Evolutionary conservation across 2,797 vertebrate genomes (phyloP).

Genomic region (Smutsia temminckii): DNA sequence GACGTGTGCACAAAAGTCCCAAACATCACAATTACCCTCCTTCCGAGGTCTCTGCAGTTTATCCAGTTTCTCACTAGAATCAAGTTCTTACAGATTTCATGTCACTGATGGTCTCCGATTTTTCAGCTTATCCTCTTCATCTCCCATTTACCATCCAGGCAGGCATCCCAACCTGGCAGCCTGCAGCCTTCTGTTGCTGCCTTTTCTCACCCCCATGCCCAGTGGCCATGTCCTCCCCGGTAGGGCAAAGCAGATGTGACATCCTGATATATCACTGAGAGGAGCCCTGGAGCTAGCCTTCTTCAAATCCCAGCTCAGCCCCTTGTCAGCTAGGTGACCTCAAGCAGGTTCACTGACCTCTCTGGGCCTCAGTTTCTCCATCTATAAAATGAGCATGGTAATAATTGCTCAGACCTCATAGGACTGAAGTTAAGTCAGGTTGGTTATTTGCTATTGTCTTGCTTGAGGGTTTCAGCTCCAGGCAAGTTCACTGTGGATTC

Average conservation of each 20-base stretch:
- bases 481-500: too few relatives aligned
- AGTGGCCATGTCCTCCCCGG: neutral
- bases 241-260: neutral
- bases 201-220: neutral
- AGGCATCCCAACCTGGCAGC: neutral
- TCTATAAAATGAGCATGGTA: neutral
- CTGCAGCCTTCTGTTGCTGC: neutral
- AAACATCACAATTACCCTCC: fast-evolving
- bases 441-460: too few relatives aligned
- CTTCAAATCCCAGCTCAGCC: neutral
- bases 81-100: neutral
- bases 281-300: neutral
- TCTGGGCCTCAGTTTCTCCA: neutral
- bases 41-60: neutral
- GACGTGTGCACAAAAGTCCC: neutral
- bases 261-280: fast-evolving
- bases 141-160: fast-evolving
- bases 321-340: neutral
- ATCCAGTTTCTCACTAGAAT: neutral
- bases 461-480: too few relatives aligned
- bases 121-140: neutral
- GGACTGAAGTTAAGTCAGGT: neutral
- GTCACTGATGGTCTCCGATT: neutral
- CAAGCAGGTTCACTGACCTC: neutral
- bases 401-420: neutral